Conservation (phyloP, 2,888 invertebrate species). For the Stenichneumon culpator region DNA sequence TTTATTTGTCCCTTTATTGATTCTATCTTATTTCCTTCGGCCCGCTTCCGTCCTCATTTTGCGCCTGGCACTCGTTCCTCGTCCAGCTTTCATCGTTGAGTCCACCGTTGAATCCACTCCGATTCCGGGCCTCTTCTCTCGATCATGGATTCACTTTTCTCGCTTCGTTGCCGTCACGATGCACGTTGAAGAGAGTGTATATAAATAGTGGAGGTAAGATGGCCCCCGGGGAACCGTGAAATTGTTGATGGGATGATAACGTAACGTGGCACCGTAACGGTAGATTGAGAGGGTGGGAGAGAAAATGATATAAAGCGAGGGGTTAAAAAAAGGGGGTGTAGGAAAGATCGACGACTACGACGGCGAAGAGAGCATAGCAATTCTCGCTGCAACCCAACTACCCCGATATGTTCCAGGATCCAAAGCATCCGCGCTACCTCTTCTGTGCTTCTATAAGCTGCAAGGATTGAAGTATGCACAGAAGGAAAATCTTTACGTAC, state of each 20-base stretch:
- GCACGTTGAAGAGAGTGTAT: slow-evolving; percentile 23
- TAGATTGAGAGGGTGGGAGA: neutral
- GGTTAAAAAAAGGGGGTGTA: neutral
- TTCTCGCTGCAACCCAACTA: slow-evolving; percentile 35
- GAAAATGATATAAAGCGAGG: neutral
- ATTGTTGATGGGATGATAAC: neutral
- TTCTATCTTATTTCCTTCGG: slow-evolving; percentile 33
- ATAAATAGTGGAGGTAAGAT: neutral
- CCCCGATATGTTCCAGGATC: slow-evolving; percentile 54
- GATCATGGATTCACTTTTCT: slow-evolving; percentile 62
- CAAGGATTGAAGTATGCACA: slow-evolving; percentile 39
- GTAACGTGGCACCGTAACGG: too few relatives aligned
- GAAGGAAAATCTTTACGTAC: slow-evolving; percentile 76
- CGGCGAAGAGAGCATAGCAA: slow-evolving; percentile 36
- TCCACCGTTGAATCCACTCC: slow-evolving; percentile 68
- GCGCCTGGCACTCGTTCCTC: neutral
- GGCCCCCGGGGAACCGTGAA: neutral
- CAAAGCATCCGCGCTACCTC: slow-evolving; percentile 4
- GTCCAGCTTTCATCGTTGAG: slow-evolving; percentile 69
- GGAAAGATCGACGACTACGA: slow-evolving; percentile 28
- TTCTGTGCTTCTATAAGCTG: slow-evolving; percentile 23
- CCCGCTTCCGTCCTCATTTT: slow-evolving; percentile 38
- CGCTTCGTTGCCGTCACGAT: slow-evolving; percentile 47
- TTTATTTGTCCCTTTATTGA: slow-evolving; percentile 11
- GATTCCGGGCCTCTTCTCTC: slow-evolving; percentile 62